A percentile compares a stretch with the other conserved stretches of the same genome.
Evolutionary conservation across 53 echinoderm and acorn worm species (phyloP).

Genomic region (Patiria pectinifera): DNA sequence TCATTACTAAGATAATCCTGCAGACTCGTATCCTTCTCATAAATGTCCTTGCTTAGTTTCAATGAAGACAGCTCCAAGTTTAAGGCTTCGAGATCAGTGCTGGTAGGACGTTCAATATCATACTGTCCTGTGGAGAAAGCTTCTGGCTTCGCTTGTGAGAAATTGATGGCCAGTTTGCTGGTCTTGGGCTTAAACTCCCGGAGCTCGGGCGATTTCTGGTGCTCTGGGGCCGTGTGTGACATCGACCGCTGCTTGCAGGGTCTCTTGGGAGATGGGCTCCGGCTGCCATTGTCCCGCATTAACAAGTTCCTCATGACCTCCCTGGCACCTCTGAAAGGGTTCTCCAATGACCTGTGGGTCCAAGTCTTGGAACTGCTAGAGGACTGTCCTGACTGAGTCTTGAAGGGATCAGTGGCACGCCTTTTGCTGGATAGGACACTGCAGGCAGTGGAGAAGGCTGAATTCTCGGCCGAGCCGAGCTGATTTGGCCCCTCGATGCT

Average conservation of each 20-base stretch:
- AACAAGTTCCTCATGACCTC: slow-evolving; percentile 47
- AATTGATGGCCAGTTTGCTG: slow-evolving; percentile 58
- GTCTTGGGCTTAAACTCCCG: slow-evolving; percentile 25
- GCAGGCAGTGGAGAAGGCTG: slow-evolving; percentile 42
- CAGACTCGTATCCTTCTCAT: not conserved
- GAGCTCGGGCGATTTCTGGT: not conserved
- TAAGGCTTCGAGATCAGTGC: slow-evolving; percentile 35
- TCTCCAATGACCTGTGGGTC: slow-evolving; percentile 6
- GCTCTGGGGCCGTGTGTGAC: not conserved
- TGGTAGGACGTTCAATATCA: slow-evolving; percentile 12
- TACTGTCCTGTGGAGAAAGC: not conserved
- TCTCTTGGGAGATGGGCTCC: slow-evolving; percentile 57
- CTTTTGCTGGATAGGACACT: slow-evolving; percentile 37
- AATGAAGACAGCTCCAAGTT: slow-evolving; percentile 38
- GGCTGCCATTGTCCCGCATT: slow-evolving; percentile 48
- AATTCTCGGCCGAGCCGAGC: slow-evolving; percentile 9
- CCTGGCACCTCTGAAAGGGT: slow-evolving; percentile 27
- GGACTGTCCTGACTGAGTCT: not conserved
- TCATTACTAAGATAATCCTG: not conserved
- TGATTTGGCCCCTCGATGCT: slow-evolving; percentile 25
- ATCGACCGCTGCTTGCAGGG: slow-evolving; percentile 25
- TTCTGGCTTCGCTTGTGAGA: not conserved
- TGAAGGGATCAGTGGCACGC: not conserved
- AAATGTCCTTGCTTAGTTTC: not conserved
- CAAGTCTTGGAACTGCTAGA: not conserved